These are phyloP conservation scores for Drosophila melanocephala DNA, from an alignment of 2,888 invertebrate genomes.

Conservation along the genomic window DNA sequence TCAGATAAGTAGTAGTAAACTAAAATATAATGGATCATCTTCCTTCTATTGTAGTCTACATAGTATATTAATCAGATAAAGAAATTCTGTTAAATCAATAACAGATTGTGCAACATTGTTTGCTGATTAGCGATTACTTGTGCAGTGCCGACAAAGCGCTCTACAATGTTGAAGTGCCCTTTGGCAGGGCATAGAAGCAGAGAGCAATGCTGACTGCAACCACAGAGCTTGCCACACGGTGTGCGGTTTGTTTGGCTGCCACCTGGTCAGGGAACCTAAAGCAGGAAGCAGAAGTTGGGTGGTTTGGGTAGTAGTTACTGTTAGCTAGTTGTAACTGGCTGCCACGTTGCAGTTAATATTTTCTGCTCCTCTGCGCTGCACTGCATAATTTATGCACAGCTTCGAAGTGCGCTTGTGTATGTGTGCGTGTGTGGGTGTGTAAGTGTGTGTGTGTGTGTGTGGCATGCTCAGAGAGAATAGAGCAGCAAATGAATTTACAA, in stretches of 20 bases:
- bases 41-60: background rate
- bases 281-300: background rate
- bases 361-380: slow-evolving; percentile 72
- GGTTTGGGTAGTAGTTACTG: slow-evolving; percentile 8
- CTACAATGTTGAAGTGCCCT: slow-evolving; percentile 14
- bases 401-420: slow-evolving; percentile 20
- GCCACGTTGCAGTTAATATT: slow-evolving; percentile 74
- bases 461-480: slow-evolving; percentile 49
- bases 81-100: background rate
- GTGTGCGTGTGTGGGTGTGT: slow-evolving; percentile 51
- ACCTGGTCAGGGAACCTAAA: slow-evolving; percentile 51
- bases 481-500: slow-evolving; percentile 64
- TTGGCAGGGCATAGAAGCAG: slow-evolving; percentile 8
- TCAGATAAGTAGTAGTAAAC: background rate
- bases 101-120: background rate
- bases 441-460: slow-evolving; percentile 43
- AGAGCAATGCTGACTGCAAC: slow-evolving; percentile 26
- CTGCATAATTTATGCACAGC: slow-evolving; percentile 77
- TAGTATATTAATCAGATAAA: background rate
- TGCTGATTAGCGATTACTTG: background rate
- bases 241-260: slow-evolving; percentile 77
- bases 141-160: slow-evolving; percentile 6
- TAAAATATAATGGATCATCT: background rate
- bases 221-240: slow-evolving; percentile 54
- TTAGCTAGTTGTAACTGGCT: slow-evolving; percentile 27